Conservation (phyloP, 2,797 vertebrate species). For the Arctocebus calabarensis region DNA sequence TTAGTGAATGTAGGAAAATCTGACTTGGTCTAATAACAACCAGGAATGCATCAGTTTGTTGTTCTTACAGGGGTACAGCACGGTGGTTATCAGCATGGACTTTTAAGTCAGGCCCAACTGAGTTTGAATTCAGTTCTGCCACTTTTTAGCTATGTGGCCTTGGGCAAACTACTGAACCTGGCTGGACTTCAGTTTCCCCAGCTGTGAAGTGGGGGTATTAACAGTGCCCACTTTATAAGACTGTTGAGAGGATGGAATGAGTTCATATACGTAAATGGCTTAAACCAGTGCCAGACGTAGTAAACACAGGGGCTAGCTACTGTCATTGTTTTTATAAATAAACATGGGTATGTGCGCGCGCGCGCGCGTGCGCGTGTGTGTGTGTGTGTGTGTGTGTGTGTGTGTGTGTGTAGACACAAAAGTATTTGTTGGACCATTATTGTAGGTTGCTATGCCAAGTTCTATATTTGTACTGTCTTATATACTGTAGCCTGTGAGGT, state of each 20-base stretch:
- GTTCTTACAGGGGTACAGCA: neutral
- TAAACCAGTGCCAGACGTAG: neutral
- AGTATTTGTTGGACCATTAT: too few species aligned
- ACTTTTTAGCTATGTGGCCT: neutral
- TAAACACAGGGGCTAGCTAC: neutral
- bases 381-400: fast-evolving
- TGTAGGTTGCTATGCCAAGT: too few species aligned
- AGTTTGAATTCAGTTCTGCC: neutral
- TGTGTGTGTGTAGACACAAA: neutral
- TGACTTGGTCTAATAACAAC: neutral
- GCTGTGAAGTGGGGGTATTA: neutral
- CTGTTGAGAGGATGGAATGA: neutral
- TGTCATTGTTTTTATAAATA: neutral
- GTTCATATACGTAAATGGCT: neutral
- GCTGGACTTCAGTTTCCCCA: neutral
- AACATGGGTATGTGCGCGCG: fast-evolving
- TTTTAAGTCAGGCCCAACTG: neutral
- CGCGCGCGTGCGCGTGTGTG: too few species aligned
- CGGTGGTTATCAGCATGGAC: fast-evolving
- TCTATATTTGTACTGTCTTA: neutral
- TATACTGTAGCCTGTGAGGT: fast-evolving
- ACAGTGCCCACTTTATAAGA: neutral
- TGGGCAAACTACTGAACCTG: neutral
- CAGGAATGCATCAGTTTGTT: neutral
- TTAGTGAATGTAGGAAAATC: neutral